Conservation (phyloP, 2,113 vertebrate species). For the Pelecanus crispus region DNA sequence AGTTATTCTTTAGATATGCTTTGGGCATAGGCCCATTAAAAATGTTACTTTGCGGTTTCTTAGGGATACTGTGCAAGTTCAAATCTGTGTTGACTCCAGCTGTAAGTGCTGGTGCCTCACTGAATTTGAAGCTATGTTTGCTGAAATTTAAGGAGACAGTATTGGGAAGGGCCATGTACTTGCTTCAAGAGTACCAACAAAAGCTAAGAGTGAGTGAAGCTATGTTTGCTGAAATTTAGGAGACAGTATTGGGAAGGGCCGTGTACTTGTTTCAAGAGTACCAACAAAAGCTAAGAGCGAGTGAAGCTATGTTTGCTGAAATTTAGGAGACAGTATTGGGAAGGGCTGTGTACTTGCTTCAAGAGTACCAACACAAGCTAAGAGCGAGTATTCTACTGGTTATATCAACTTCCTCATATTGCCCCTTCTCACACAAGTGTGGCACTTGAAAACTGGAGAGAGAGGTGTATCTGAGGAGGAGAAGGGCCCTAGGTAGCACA, state of each 20-base stretch:
- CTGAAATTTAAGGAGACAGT: neutral
- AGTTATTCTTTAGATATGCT: neutral
- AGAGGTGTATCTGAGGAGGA: neutral
- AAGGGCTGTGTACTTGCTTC: neutral
- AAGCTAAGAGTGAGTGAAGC: neutral
- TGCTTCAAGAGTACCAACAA: neutral
- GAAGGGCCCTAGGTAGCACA: neutral
- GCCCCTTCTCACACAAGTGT: neutral
- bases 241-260: fast-evolving
- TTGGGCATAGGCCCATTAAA: neutral
- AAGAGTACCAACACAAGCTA: neutral
- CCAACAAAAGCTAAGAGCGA: no score
- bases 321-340: neutral
- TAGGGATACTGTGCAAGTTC: neutral
- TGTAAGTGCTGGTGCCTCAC: neutral
- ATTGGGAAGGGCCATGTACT: neutral
- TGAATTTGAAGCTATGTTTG: neutral
- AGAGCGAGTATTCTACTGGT: neutral
- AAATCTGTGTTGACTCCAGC: neutral
- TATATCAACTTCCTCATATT: neutral
- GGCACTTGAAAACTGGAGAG: neutral
- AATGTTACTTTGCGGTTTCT: neutral
- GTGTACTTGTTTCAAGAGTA: neutral
- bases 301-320: neutral
- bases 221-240: neutral